Evolutionary conservation across 2,888 invertebrate species (phyloP).

Genomic region (Amblyjoppa fuscipennis): DNA sequence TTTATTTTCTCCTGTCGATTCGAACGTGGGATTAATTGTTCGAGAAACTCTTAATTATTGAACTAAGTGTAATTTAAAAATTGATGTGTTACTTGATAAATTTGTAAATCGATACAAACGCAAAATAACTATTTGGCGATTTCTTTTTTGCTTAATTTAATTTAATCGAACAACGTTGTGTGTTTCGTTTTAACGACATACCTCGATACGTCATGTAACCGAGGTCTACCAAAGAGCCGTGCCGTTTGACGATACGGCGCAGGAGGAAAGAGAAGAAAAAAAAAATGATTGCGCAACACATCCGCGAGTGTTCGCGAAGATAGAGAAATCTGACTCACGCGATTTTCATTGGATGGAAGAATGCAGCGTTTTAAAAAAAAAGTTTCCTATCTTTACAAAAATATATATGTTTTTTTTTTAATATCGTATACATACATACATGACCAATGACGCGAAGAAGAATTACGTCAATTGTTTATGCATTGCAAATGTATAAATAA

Average conservation of each 20-base stretch:
- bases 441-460: too few relatives aligned
- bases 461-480: too few relatives aligned
- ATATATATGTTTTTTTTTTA: neutral
- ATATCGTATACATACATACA: too few relatives aligned
- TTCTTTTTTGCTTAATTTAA: too few relatives aligned
- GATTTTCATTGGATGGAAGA: neutral
- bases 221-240: neutral
- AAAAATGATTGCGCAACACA: neutral
- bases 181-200: neutral
- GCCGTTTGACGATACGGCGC: neutral
- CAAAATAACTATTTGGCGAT: too few relatives aligned
- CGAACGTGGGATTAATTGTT: neutral
- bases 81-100: too few relatives aligned
- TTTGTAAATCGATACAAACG: too few relatives aligned
- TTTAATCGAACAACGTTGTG: too few relatives aligned
- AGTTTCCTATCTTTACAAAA: neutral
- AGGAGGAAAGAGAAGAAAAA: neutral
- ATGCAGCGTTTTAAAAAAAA: neutral
- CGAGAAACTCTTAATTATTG: neutral
- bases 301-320: conserved; percentile 11
- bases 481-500: too few relatives aligned
- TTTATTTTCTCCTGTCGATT: neutral
- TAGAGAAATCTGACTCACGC: conserved; percentile 2
- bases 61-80: neutral
- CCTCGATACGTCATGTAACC: neutral